Base-by-base conservation (phyloP, 2,113 vertebrate species). In the Brachyhypopomus occidentalis region DNA sequence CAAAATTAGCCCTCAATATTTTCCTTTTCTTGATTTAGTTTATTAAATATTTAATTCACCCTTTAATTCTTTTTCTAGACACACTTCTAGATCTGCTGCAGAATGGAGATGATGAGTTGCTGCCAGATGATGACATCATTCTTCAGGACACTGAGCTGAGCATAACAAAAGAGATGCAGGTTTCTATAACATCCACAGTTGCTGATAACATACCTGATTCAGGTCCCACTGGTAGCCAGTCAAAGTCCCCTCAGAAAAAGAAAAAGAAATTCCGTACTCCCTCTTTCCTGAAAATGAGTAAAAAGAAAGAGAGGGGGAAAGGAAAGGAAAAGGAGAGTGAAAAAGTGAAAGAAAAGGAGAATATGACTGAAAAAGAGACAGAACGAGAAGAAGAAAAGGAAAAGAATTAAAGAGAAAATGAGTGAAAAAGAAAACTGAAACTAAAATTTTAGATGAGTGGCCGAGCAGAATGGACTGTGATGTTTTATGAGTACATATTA, bases 261-360 rank as follows among this genome's bases (percentile, higher is more conserved):
- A 92, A 92, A 52, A 93, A 91, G 81, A 92, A 91, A 87, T 92
- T 93, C 79, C 90, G 91, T 73, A 92, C 91, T 30, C 91, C 91
- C 8, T 93, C 92, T 0, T 92, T 93, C 85, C 76, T 93, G 78
- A 92, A 88, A 41, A 92, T 90, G 83, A 91, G 85, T 78, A 92
- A 91, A 88, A 93, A 93, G 66, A 91, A 90, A 88, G 89, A 82
- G 67, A 62, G 88, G 71, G 64, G 23, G 5, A 17, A 78, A 79
- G 76, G 62, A 41, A 72, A 1, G 63, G 30, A 70, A 78, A 81
- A 38, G 6, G 62, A 62, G 36, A 59, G 52, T 9, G 27, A 56
- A 5, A 48, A 58, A 17, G n/a, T 48, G 8, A 5, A 59, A 12
- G 30, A 78, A 12, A 62, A 78, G 14, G n/a, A 78, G 6, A 48